Evolutionary conservation across 2,888 invertebrate species (phyloP).

Genomic region (Stenolophus ochropezus): DNA sequence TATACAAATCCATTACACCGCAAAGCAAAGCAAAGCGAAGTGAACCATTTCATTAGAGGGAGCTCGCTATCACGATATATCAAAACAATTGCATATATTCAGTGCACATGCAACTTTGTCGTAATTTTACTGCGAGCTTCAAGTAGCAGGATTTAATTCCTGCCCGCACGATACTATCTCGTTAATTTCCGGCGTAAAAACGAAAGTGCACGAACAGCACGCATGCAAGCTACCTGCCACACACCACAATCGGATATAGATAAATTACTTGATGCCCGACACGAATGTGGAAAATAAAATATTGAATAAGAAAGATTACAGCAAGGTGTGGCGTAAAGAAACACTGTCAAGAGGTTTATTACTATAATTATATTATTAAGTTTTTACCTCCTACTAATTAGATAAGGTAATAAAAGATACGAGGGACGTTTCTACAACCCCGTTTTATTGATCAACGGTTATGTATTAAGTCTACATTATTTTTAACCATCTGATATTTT

Average conservation of each 20-base stretch:
- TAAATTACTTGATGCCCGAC: not conserved
- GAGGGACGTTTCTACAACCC: no score
- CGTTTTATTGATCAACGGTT: no score
- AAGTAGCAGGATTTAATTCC: constrained; percentile 19
- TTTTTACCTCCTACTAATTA: no score
- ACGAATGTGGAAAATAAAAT: constrained; percentile 13
- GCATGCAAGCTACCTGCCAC: not conserved
- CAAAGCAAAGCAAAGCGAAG: not conserved
- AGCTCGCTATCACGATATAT: not conserved
- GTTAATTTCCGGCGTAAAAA: constrained; percentile 23
- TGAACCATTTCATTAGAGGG: not conserved
- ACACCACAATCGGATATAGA: not conserved
- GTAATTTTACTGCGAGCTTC: not conserved
- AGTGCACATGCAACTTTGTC: constrained; percentile 18
- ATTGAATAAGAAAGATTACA: not conserved
- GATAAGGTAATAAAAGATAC: no score
- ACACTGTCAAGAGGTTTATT: not conserved
- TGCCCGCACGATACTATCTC: constrained; percentile 11
- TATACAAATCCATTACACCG: not conserved
- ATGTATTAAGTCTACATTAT: no score
- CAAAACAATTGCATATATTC: not conserved
- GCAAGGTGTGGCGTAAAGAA: not conserved
- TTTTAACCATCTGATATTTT: no score
- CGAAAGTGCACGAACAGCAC: constrained; percentile 20
- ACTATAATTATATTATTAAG: not conserved